Evolutionary conservation across 2,113 vertebrate species (phyloP), one percentile per base, ranked within the genome.

Genomic region (Myocastor coypus): DNA sequence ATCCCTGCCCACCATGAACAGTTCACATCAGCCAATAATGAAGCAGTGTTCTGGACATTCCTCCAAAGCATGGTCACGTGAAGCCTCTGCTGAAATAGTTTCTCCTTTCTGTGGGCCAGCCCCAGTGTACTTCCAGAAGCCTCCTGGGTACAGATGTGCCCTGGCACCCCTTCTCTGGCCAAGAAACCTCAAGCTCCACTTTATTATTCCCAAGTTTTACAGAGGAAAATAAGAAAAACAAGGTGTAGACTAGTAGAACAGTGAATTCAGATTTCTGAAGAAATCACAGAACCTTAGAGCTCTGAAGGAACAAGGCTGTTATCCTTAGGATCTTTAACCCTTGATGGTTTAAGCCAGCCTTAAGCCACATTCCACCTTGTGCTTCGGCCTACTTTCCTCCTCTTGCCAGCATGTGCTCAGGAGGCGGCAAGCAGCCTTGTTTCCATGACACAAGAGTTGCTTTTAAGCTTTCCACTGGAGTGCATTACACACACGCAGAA

Each of bases 1-100:
- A 2, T 19, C 4, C 26, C 11, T 0, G 0, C 46, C 22, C 73
- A 26, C 50, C 17, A 1, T 2, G 6, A 13, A n/a, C 14, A 66
- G 34, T 52, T 63, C 12, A 11, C 19, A 34, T 1, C 34, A 13
- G 71, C 30, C 50, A 24, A 2, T 22, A n/a, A 19, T 52, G 11
- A 34, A 26, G 34, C 32, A 66, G 71, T 1, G 0, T 34, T 73
- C 69, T 61, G 34, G 4, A 3, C 30, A 14, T 37, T 5, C 3
- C 64, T n/a, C 34, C 83, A 63, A 64, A 68, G 83, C 30, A 12
- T 28, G 26, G 71, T 7, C 12, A 40, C 11, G 12, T 17, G 57
- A 61, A 42, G 63, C 24, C 57, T 46, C 42, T 50, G 5, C n/a
- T 55, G 22, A 50, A 50, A 52, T 13, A 11, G 40, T 16, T 5